phyloP scores from a whole-genome alignment of 2,888 invertebrate species.

The Aporophyla lueneburgensis region DNA sequence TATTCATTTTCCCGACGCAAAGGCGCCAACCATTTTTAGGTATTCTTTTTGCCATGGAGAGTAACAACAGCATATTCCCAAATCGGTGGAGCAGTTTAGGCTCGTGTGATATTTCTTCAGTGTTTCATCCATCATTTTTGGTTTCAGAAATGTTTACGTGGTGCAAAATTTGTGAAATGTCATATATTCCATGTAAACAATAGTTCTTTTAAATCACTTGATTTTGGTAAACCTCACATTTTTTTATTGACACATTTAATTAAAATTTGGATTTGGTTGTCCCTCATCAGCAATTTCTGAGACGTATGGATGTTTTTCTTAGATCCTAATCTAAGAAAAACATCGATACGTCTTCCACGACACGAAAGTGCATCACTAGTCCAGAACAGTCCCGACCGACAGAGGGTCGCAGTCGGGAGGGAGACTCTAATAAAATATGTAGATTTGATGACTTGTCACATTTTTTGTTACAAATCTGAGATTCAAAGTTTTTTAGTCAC shows the following conservation, averaged over 20 bases:
- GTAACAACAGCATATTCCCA: conserved; percentile 40
- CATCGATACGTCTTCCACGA: conserved; percentile 75
- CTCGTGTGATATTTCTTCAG: conserved; percentile 33
- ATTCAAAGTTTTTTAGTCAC: conserved; percentile 88
- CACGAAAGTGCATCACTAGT: conserved; percentile 76
- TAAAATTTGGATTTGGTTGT: neutral
- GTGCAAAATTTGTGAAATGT: neutral
- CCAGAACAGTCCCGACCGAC: conserved; percentile 79
- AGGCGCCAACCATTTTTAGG: conserved; percentile 10
- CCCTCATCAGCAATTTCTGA: neutral
- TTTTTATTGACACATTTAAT: neutral
- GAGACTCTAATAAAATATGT: conserved; percentile 90
- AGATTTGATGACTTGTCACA: conserved; percentile 91
- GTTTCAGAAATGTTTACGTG: conserved; percentile 15
- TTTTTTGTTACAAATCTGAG: conserved; percentile 90
- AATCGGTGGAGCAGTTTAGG: conserved; percentile 47
- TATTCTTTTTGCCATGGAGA: conserved; percentile 27
- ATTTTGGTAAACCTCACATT: too few relatives aligned
- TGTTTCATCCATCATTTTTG: conserved; percentile 21
- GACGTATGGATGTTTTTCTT: too few relatives aligned
- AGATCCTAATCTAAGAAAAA: conserved; percentile 19
- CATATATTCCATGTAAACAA: neutral
- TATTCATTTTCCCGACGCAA: conserved; percentile 11
- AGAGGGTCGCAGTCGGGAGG: conserved; percentile 87
- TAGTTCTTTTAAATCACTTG: neutral